These are phyloP conservation scores for Indicator indicator DNA, from an alignment of 2,113 vertebrate species.

Conservation along the genomic window DNA sequence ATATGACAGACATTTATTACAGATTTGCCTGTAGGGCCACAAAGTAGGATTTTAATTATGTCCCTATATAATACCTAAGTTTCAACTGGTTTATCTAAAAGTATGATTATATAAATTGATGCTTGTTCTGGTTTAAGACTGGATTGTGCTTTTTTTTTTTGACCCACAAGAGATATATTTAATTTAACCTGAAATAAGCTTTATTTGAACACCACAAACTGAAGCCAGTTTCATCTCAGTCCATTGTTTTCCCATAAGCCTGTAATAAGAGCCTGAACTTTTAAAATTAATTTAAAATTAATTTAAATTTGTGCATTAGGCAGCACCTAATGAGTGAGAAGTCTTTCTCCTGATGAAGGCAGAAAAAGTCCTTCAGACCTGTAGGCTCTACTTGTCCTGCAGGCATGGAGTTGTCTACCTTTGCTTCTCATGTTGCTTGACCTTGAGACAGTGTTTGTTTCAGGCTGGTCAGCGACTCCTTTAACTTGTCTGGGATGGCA, in stretches of 20 bases:
- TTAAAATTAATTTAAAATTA: not conserved
- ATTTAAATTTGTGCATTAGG: not conserved
- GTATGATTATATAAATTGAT: not conserved
- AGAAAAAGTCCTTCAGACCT: not conserved
- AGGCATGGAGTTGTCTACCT: not conserved
- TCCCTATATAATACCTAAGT: not conserved
- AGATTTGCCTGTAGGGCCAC: not conserved
- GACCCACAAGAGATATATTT: not conserved
- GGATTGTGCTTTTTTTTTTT: not conserved
- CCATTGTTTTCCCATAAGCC: not conserved
- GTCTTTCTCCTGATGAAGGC: not conserved
- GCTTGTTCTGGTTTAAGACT: not conserved
- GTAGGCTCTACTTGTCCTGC: rapidly evolving
- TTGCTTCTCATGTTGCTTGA: not conserved
- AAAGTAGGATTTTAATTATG: not conserved
- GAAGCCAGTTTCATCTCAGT: not conserved
- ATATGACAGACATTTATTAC: rapidly evolving
- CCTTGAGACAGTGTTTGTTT: not conserved
- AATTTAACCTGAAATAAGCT: not conserved
- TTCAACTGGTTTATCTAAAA: not conserved
- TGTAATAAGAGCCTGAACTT: not conserved
- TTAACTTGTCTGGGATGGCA: not conserved
- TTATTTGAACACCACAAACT: not conserved
- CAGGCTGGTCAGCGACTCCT: not conserved
- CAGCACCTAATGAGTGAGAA: not conserved